Evolutionary conservation across 1,140 invertebrate genomes (phyloP).

Genomic region (Pentalonia nigronervosa): DNA sequence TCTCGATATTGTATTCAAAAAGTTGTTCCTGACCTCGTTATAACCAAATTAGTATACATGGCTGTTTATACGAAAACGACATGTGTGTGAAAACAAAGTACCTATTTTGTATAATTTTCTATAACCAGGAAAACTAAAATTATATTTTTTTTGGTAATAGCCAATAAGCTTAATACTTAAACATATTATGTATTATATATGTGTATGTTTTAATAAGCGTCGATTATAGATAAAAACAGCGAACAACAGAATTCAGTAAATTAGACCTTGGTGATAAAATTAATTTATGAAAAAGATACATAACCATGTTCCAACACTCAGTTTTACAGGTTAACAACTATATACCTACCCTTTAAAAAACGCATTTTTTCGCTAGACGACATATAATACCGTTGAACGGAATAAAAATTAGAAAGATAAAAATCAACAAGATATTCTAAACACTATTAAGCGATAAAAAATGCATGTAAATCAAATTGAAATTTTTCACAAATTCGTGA

Average conservation of each 20-base stretch:
- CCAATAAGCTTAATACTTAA: no score
- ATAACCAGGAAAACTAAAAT: no score
- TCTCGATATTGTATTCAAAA: background rate
- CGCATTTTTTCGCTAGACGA: background rate
- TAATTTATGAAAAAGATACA: background rate
- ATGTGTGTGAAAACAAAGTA: background rate
- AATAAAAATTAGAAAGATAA: background rate
- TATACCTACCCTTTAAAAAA: background rate
- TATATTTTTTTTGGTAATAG: background rate
- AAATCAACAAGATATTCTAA: background rate
- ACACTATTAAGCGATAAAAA: background rate
- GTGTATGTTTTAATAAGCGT: background rate
- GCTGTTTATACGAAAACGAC: background rate
- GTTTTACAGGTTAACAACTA: background rate
- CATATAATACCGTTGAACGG: background rate
- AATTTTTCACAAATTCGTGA: background rate
- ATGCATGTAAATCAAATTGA: background rate
- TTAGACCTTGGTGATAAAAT: background rate
- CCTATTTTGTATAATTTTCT: background rate
- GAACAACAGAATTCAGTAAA: background rate
- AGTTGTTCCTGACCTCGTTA: background rate
- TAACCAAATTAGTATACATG: background rate
- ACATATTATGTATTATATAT: background rate
- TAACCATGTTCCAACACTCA: background rate
- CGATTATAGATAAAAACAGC: background rate